These are phyloP conservation scores for Haliclystus octoradiatus DNA, from an alignment of 30 jellyfish, hydroid and myxozoan species.

Conservation along the genomic window DNA sequence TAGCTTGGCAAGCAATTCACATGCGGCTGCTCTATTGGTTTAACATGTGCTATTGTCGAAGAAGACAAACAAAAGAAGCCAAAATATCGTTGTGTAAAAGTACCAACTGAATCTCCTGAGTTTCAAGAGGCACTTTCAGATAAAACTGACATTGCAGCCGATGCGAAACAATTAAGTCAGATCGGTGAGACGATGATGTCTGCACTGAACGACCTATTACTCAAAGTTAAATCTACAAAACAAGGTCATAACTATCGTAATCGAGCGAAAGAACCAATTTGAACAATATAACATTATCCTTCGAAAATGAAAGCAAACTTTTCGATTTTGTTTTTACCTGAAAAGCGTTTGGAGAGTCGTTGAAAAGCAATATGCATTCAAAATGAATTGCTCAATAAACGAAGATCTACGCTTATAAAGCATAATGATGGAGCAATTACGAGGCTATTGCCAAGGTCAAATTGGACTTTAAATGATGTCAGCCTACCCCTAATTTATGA, in stretches of 20 bases:
- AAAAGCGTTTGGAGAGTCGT: no score
- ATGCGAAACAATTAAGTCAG: background rate
- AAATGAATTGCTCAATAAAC: no score
- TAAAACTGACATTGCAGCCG: background rate
- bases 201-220: background rate
- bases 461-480: no score
- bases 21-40: slow-evolving; percentile 60
- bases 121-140: slow-evolving; percentile 7
- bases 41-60: slow-evolving; percentile 57
- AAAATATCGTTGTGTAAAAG: slow-evolving; percentile 50
- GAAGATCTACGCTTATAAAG: no score
- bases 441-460: no score
- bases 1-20: slow-evolving; percentile 53
- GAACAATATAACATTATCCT: no score
- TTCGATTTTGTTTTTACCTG: no score
- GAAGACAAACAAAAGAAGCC: slow-evolving; percentile 49
- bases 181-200: background rate
- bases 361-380: no score
- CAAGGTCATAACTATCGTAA: background rate
- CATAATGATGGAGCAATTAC: no score
- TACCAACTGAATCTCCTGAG: slow-evolving; percentile 71
- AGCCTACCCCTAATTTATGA: no score
- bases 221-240: background rate
- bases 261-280: background rate
- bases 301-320: no score